Base-by-base conservation (phyloP, 37 sponge, comb jelly and placozoan species). In the Spongia lamella region DNA sequence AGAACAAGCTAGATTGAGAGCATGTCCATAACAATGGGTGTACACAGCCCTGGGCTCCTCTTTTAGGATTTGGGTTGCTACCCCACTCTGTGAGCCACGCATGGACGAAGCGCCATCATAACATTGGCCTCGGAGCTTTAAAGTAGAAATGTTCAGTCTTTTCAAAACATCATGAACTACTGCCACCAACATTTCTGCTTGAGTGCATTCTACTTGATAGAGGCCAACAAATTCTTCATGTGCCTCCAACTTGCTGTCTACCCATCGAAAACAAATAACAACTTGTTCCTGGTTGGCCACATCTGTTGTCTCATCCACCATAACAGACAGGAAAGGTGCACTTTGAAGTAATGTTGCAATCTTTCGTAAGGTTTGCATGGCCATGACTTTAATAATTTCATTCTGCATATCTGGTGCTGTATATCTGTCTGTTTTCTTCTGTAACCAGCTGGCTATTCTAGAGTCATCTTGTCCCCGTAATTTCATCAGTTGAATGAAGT, bases 81-180 rank as follows among this genome's bases (percentile, higher is more conserved):
- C 88, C 55, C 87, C 81, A 38, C 70, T 43, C 43, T 62, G 56
- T 16, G 43, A 33, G 11, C 81, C 70, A 11, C 77, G 39, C 81
- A 80, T 80, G 17, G 87, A 11, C 36, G 77, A 43, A 63, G 85
- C 73, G 0, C 80, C 77, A 47, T 86, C 87, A 47, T 85, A 85
- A 60, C 86, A 85, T 63, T 79, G 76, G 16, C 87, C 85, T 53
- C 73, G 73, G 38, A 79, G 22, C 53, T 88, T 88, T 20, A 69
- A 22, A 20, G 72, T 7, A 36, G 65, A 32, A 64, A 64, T 24
- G 38, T 64, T 64, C 7, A 24, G 65, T 21, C 31, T 29, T 19
- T 32, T 34, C 13, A 14, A 27, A 14, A 11, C 11, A 9, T 58
- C 60, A 9, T 58, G 6, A 9, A 58, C 11, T 7, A 11, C 60